A percentile compares a stretch with the other conserved stretches of the same genome.
These are phyloP conservation scores for Illadopsis cleaveri DNA, from an alignment of 2,113 vertebrate genomes.

Conservation along the genomic window DNA sequence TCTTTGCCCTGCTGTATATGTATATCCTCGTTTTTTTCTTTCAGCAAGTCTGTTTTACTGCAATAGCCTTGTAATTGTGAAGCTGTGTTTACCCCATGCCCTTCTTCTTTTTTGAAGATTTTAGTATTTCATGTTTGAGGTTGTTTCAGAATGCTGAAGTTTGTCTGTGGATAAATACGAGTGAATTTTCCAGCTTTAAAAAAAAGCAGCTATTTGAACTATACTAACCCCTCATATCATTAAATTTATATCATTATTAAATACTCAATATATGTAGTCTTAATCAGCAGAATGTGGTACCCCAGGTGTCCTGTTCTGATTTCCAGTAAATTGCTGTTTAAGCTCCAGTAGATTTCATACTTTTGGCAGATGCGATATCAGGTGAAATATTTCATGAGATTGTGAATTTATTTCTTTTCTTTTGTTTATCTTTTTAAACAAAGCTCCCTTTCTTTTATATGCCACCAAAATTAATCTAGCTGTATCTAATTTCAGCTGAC, in stretches of 20 bases:
- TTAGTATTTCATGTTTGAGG: neutral
- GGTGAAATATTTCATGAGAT: neutral
- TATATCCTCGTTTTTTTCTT: conserved; percentile 14
- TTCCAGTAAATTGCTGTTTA: conserved; percentile 27
- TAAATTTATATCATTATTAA: neutral
- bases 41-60: conserved; percentile 1
- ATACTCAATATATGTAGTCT: neutral
- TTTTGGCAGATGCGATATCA: neutral
- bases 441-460: neutral
- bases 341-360: neutral
- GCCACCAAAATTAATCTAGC: conserved; percentile 54
- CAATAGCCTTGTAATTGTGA: conserved; percentile 24
- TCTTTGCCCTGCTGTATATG: neutral
- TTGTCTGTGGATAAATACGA: neutral
- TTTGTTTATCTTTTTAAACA: neutral
- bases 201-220: neutral
- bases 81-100: neutral
- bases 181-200: neutral
- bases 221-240: neutral
- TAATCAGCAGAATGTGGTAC: neutral
- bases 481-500: conserved; percentile 35
- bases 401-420: neutral
- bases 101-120: neutral
- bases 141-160: neutral
- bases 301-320: neutral